Percentiles rank a stretch among this genome's conserved stretches.
These are phyloP conservation scores for Cranoglanis bouderius DNA, from an alignment of 2,113 vertebrate genomes.

Conservation along the genomic window DNA sequence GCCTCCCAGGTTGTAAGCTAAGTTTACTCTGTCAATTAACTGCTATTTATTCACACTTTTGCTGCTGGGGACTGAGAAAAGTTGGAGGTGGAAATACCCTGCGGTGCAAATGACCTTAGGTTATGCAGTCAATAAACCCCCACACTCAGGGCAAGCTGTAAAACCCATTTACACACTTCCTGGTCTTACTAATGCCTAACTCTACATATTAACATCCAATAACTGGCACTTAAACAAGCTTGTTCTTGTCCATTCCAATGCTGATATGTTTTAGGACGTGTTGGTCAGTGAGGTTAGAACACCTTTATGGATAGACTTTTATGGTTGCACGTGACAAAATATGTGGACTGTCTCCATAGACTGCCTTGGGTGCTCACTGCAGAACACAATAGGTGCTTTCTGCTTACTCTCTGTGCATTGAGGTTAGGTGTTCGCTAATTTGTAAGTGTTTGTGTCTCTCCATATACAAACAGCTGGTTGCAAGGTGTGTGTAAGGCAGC, in stretches of 20 bases:
- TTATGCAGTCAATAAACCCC: constrained; percentile 54
- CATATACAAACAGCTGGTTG: constrained; percentile 71
- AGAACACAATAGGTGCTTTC: constrained; percentile 31
- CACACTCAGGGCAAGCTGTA: constrained; percentile 55
- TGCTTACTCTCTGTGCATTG: constrained; percentile 38
- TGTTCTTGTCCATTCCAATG: constrained; percentile 36
- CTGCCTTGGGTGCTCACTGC: constrained; percentile 30
- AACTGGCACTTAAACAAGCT: constrained; percentile 46
- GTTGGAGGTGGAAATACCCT: constrained; percentile 54
- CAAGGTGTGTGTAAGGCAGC: constrained; percentile 67
- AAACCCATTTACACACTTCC: constrained; percentile 61
- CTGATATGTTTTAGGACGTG: constrained; percentile 39
- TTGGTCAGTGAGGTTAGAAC: constrained; percentile 45
- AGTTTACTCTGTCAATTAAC: background rate
- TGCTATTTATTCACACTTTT: constrained; percentile 27
- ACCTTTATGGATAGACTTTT: constrained; percentile 46
- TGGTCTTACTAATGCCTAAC: constrained; percentile 62
- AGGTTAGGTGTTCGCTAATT: constrained; percentile 26
- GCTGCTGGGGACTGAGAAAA: constrained; percentile 15
- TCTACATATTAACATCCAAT: constrained; percentile 55
- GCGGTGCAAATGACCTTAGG: constrained; percentile 49
- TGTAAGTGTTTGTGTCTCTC: constrained; percentile 47
- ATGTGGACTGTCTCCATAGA: constrained; percentile 32
- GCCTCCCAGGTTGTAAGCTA: background rate
- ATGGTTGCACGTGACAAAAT: constrained; percentile 38